Conservation (phyloP, 2,888 invertebrate species). For the Morpho deidamia region DNA sequence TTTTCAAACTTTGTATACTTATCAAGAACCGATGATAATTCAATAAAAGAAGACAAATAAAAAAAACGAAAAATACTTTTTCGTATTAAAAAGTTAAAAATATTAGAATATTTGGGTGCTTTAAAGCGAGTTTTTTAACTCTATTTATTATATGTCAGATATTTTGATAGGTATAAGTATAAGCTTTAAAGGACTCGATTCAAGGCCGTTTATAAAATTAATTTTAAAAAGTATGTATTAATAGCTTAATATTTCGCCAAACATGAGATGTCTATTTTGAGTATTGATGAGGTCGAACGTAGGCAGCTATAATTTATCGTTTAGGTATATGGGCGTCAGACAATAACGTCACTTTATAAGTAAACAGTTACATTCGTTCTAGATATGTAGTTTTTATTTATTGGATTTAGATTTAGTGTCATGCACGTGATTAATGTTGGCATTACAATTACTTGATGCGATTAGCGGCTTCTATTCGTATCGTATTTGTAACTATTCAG, state of each 20-base stretch:
- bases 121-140: too few species aligned
- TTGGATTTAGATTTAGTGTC: slow-evolving; percentile 20
- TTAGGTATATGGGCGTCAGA: not conserved
- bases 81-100: too few species aligned
- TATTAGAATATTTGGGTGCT: too few species aligned
- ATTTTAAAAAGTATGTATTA: not conserved
- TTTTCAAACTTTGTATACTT: too few species aligned
- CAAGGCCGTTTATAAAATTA: too few species aligned
- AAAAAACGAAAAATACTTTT: too few species aligned
- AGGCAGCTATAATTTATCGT: not conserved
- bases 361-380: slow-evolving; percentile 18
- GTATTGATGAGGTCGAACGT: slow-evolving; percentile 3
- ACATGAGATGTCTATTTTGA: not conserved
- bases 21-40: too few species aligned
- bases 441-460: slow-evolving; percentile 10
- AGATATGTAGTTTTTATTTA: slow-evolving; percentile 17
- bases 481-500: not conserved
- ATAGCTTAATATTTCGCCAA: slow-evolving; percentile 1
- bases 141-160: too few species aligned
- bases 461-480: slow-evolving; percentile 8
- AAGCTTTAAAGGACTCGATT: too few species aligned
- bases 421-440: slow-evolving; percentile 18
- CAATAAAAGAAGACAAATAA: too few species aligned
- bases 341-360: slow-evolving; percentile 11
- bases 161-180: too few species aligned